Base-by-base conservation (phyloP, 2,888 invertebrate species). In the Scaptomyza polygonia region DNA sequence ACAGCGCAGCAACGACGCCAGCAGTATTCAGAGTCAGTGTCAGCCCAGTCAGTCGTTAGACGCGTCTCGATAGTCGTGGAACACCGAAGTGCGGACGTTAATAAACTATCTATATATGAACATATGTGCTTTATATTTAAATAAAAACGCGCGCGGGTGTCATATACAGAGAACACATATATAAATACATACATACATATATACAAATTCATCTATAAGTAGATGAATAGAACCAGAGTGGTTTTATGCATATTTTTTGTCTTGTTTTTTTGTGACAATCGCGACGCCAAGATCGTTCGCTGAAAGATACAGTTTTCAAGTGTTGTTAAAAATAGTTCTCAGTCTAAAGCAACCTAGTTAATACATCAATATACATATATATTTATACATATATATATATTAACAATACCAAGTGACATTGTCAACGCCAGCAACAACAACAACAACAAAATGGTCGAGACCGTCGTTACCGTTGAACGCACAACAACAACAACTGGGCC, bases 401-500 rank as follows among this genome's bases (percentile, higher is more conserved):
- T 29, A 44, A 14, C 9, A 44, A 12, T 21, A 45, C 18, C 16
- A 59, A 43, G n/a, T 30, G 52, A 48, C 14, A 40, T 34, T 40
- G 44, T 32, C 39, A 71, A 58, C 29, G 21, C 3, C 21, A 52
- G 32, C 61, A 61, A 56, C 51, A 72, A 21, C 21, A 52, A 36
- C 61, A 61, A 56, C 51, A 72, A 51, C 67, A 96, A 95, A 95
- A 96, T 96, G 94, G 95, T 96, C 91, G 96, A 96, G 93, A 96
- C 96, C 89, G 96, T 96, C 89, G 95, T 96, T 88, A 96, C 94
- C 88, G 95, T 96, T 91, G 95, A 95, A 90, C 94, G 94, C 90
- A 95, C 93, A 93, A 94, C 92, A 91, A 79, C 89, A 88, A 80
- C 91, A 85, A 85, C 91, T 72, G 65, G 91, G 74, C 73, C 89